Conservation (phyloP, 2,113 vertebrate species). For the Rhipidura dahli region DNA sequence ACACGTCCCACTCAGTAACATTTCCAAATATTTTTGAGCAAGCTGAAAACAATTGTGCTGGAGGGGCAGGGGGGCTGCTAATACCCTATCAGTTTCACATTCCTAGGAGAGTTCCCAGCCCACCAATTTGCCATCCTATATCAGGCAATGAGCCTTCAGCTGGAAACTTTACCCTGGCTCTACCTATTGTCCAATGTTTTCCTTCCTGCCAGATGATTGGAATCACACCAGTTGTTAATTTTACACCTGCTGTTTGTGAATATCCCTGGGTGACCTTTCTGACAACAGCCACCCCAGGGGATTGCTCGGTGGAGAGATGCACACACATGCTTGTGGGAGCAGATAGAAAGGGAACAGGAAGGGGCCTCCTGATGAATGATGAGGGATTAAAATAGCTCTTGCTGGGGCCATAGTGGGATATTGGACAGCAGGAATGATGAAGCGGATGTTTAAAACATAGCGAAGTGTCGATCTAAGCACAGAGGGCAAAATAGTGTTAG, state of each 20-base stretch:
- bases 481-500: conserved; percentile 43
- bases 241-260: conserved; percentile 54
- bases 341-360: conserved; percentile 53
- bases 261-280: conserved; percentile 55
- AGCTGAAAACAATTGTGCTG: conserved; percentile 66
- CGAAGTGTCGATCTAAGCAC: conserved; percentile 30
- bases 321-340: background rate
- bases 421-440: conserved; percentile 22
- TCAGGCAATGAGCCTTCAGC: conserved; percentile 57
- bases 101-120: conserved; percentile 59
- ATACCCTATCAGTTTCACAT: conserved; percentile 66
- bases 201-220: conserved; percentile 52
- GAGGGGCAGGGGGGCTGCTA: conserved; percentile 51
- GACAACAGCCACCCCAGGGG: background rate
- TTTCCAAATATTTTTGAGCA: conserved; percentile 61
- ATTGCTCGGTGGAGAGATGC: conserved; percentile 15
- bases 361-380: conserved; percentile 56
- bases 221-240: conserved; percentile 34
- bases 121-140: conserved; percentile 50
- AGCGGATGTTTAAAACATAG: conserved; percentile 63
- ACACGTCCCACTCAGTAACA: background rate
- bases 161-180: conserved; percentile 60
- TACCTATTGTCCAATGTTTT: conserved; percentile 53
- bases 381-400: conserved; percentile 66
- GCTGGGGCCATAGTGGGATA: conserved; percentile 37